Percentiles rank a stretch among this genome's conserved stretches.
phyloP scores from a whole-genome alignment of 1,140 invertebrate species.

The Drosophila willistoni region DNA sequence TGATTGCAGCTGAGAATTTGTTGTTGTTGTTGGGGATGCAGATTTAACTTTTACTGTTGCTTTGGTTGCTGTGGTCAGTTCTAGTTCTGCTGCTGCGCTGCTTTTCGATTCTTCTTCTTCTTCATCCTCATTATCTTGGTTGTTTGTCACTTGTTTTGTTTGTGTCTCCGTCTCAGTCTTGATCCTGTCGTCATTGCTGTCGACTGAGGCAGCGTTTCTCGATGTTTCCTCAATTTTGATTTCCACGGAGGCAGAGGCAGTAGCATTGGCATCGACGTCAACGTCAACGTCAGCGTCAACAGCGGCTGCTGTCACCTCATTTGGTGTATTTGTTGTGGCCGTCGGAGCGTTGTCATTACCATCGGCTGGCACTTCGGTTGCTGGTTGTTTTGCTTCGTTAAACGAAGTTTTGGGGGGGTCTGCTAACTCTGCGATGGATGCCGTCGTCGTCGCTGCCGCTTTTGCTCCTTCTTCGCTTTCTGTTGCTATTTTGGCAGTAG shows the following conservation, averaged over 20 bases:
- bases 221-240: constrained; percentile 37
- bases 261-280: background rate
- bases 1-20: constrained; percentile 5
- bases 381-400: background rate
- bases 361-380: constrained; percentile 27
- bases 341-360: constrained; percentile 27
- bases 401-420: constrained; percentile 4
- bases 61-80: constrained; percentile 7
- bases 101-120: background rate
- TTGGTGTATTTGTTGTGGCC: constrained; percentile 17
- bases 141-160: constrained; percentile 28
- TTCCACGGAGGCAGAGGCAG: background rate
- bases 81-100: constrained; percentile 13
- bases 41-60: constrained; percentile 13
- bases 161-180: constrained; percentile 60
- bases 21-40: background rate
- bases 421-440: background rate
- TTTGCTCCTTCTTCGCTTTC: background rate
- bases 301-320: constrained; percentile 20
- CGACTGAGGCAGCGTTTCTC: constrained; percentile 31
- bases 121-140: background rate
- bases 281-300: background rate
- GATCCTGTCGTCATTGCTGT: constrained; percentile 41
- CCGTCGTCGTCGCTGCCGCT: constrained; percentile 5
- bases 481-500: background rate